Conservation (phyloP, 2,888 invertebrate species). For the Tuberolachnus salignus region DNA sequence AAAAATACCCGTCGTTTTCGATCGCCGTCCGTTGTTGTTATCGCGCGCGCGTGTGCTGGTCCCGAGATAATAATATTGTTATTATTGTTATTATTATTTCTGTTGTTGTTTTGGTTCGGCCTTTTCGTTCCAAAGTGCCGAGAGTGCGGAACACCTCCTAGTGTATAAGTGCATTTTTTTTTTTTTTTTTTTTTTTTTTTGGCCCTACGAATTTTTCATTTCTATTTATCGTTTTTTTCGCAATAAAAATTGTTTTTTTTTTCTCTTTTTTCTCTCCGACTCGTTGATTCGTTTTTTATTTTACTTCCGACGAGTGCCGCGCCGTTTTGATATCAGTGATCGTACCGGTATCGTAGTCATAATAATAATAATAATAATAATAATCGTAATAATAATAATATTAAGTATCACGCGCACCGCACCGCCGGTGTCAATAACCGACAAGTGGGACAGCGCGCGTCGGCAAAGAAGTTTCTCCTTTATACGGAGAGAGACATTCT, state of each 20-base stretch:
- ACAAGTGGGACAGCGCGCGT: slow-evolving; percentile 55
- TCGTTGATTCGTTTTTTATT: neutral
- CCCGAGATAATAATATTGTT: neutral
- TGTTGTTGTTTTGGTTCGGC: neutral
- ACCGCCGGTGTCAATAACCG: slow-evolving; percentile 54
- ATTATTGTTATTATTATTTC: neutral
- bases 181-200: neutral
- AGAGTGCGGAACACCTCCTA: too few species aligned
- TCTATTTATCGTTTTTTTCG: too few species aligned
- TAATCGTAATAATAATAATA: slow-evolving; percentile 3
- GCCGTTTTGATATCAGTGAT: neutral
- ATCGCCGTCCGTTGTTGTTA: neutral
- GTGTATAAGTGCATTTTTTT: neutral
- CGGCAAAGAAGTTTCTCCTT: slow-evolving; percentile 54
- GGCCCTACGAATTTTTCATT: too few species aligned
- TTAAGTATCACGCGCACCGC: slow-evolving; percentile 54
- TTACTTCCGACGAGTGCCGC: neutral
- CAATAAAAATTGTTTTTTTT: too few species aligned
- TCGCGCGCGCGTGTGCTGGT: neutral
- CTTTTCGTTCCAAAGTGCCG: too few species aligned
- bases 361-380: neutral
- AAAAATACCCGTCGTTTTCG: slow-evolving; percentile 29
- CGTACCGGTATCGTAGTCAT: neutral
- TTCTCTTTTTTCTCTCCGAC: too few species aligned
- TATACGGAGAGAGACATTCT: slow-evolving; percentile 53